phyloP scores from a whole-genome alignment of 2,888 invertebrate species.

The Hypolimnas misippus region DNA sequence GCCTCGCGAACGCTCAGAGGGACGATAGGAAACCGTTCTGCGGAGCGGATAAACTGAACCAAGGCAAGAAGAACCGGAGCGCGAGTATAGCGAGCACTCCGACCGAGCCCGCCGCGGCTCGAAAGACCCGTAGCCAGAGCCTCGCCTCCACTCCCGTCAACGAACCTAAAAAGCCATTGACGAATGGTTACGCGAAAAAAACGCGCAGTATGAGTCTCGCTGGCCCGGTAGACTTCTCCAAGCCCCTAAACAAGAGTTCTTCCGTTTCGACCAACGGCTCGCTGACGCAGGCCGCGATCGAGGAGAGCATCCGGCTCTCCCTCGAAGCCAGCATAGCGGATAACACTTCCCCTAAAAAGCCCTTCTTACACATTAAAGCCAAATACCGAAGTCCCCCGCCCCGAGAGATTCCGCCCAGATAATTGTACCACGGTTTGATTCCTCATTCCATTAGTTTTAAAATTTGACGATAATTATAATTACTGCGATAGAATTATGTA shows the following conservation, averaged over 20 bases:
- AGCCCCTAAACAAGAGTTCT: constrained; percentile 58
- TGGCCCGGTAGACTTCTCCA: constrained; percentile 53
- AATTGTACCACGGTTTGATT: constrained; percentile 47
- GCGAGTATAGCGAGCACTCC: constrained; percentile 58
- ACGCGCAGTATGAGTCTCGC: constrained; percentile 77
- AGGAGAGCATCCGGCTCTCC: constrained; percentile 75
- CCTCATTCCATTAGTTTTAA: constrained; percentile 68
- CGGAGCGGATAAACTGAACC: constrained; percentile 65
- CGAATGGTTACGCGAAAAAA: constrained; percentile 62
- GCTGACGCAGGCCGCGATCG: constrained; percentile 77
- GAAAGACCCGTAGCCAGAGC: constrained; percentile 70
- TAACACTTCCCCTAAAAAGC: constrained; percentile 69
- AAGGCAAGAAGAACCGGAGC: constrained; percentile 53
- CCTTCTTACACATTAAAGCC: constrained; percentile 88
- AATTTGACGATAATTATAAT: constrained; percentile 38
- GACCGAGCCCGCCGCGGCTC: constrained; percentile 48
- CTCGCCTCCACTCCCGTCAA: constrained; percentile 68
- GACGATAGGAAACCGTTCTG: constrained; percentile 61
- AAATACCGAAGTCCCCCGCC: constrained; percentile 89
- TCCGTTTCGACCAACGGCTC: constrained; percentile 52
- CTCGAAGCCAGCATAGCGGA: constrained; percentile 72
- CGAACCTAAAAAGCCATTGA: constrained; percentile 59
- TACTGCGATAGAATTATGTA: constrained; percentile 11
- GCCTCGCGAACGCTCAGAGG: constrained; percentile 58
- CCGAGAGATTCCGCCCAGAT: constrained; percentile 84